phyloP scores from a whole-genome alignment of 2,113 vertebrate genomes.

The Rhineura floridana region DNA sequence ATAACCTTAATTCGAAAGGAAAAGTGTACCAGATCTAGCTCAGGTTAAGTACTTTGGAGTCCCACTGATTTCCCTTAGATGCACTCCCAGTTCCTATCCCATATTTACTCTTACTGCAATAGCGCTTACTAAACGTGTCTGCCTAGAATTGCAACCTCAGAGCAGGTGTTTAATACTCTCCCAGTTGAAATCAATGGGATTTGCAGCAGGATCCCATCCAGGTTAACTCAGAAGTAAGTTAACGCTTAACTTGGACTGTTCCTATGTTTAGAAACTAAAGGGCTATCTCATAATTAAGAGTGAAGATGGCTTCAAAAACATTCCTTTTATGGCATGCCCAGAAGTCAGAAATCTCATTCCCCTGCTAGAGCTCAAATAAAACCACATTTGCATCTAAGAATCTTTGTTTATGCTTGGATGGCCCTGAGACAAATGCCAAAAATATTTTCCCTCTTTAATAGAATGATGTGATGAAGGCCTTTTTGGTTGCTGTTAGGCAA shows the following conservation, averaged over 20 bases:
- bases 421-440: neutral
- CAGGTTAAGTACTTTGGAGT: neutral
- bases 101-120: neutral
- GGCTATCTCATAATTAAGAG: neutral
- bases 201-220: neutral
- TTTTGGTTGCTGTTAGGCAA: neutral
- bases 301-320: neutral
- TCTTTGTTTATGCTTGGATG: neutral
- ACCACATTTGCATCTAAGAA: neutral
- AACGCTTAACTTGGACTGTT: neutral
- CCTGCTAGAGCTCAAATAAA: conserved; percentile 17
- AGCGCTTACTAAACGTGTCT: neutral
- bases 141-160: neutral
- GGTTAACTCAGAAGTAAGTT: neutral
- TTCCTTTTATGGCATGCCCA: neutral
- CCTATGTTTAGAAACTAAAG: neutral
- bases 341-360: neutral
- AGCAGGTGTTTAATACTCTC: conserved; percentile 1
- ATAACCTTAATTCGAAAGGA: neutral
- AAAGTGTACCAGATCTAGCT: neutral
- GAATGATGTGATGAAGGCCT: neutral
- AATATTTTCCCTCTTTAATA: neutral
- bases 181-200: neutral
- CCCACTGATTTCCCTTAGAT: neutral
- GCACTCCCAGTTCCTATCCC: neutral